phyloP scores from a whole-genome alignment of 2,797 vertebrate species.

The Antennarius maculatus region DNA sequence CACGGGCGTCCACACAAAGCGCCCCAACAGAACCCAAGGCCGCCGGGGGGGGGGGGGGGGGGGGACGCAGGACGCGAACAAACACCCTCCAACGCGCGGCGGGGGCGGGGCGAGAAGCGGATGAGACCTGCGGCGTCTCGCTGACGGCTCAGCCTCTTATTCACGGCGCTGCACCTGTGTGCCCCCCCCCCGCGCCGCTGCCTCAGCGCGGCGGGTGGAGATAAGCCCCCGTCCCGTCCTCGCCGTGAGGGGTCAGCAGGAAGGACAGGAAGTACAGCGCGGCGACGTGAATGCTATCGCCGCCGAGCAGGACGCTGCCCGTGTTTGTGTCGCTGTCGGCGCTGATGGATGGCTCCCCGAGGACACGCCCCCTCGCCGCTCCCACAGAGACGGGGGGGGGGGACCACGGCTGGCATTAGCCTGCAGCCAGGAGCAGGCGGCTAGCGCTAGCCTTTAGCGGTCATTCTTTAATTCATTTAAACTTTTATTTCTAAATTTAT shows the following conservation, averaged over 20 bases:
- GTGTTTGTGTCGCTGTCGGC: constrained; percentile 64
- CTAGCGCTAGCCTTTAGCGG: too few relatives aligned
- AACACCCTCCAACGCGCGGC: too few relatives aligned
- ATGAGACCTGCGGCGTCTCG: not conserved
- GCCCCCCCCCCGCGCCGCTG: constrained; percentile 27
- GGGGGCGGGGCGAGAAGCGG: too few relatives aligned
- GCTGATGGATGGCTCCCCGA: constrained; percentile 64
- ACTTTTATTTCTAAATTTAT: too few relatives aligned
- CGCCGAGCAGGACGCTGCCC: constrained; percentile 59
- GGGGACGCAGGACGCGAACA: not conserved
- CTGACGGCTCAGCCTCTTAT: constrained; percentile 26
- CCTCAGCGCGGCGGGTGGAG: constrained; percentile 54
- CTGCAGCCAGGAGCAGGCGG: too few relatives aligned
- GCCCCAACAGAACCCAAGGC: constrained; percentile 50
- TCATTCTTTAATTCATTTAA: too few relatives aligned
- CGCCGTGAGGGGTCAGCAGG: constrained; percentile 66
- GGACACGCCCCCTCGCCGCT: constrained; percentile 47
- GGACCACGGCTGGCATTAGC: too few relatives aligned
- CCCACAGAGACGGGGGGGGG: constrained; percentile 6
- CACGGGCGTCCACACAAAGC: constrained; percentile 57
- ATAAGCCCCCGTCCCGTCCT: constrained; percentile 64
- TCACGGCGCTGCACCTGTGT: constrained; percentile 34
- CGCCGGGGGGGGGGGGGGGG: not conserved
- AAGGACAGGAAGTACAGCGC: constrained; percentile 67
- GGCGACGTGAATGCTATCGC: constrained; percentile 70